phyloP scores from a whole-genome alignment of 2,888 invertebrate genomes.

The Cephalotes varians region DNA sequence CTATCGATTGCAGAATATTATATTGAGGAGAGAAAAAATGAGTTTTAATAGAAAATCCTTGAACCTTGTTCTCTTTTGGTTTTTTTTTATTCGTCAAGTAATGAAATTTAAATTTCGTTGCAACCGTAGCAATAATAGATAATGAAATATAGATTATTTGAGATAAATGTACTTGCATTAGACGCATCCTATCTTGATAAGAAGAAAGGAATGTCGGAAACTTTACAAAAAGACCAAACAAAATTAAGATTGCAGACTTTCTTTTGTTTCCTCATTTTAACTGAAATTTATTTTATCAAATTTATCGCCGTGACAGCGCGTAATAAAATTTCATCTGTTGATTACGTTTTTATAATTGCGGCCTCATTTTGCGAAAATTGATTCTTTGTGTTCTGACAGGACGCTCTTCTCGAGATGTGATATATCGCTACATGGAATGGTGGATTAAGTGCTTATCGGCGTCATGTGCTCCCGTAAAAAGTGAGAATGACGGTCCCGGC shows the following conservation, averaged over 20 bases:
- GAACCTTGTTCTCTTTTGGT: background rate
- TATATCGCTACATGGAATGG: slow-evolving; percentile 15
- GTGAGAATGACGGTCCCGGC: slow-evolving; percentile 62
- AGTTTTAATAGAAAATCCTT: background rate
- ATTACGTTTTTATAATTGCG: background rate
- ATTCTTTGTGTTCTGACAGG: background rate
- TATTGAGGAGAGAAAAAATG: background rate
- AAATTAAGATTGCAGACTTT: background rate
- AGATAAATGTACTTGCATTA: background rate
- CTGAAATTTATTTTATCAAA: background rate
- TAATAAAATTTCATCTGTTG: background rate
- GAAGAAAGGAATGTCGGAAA: background rate
- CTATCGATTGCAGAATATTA: slow-evolving; percentile 46
- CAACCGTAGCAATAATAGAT: background rate
- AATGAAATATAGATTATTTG: background rate
- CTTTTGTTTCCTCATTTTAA: background rate
- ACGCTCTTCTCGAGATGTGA: slow-evolving; percentile 7
- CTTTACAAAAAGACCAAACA: background rate
- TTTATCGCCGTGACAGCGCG: too few species aligned
- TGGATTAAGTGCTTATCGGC: slow-evolving; percentile 56
- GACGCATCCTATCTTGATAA: background rate
- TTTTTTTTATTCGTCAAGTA: background rate
- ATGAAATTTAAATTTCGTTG: background rate
- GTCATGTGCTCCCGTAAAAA: slow-evolving; percentile 68
- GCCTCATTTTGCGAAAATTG: slow-evolving; percentile 14